Percentiles rank a stretch among this genome's conserved stretches.
Conservation (phyloP, 2,113 vertebrate genomes). For the Laterallus jamaicensis region DNA sequence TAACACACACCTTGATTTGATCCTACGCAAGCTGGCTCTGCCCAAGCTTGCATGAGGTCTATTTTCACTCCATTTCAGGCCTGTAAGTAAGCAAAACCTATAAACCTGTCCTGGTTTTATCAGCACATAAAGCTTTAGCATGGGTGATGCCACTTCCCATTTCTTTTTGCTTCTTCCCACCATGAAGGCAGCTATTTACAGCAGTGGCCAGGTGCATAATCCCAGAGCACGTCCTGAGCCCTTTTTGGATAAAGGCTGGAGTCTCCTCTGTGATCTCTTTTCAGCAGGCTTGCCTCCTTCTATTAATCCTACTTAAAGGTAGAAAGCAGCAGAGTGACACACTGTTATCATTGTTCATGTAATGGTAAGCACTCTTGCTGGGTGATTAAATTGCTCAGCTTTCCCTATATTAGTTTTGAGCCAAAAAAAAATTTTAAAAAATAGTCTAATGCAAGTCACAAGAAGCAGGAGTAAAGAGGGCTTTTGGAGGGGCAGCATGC, state of each 20-base stretch:
- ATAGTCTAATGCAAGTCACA: neutral
- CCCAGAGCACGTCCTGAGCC: neutral
- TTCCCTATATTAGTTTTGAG: neutral
- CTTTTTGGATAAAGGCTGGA: neutral
- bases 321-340: neutral
- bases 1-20: fast-evolving
- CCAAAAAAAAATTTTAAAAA: neutral
- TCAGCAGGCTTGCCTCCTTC: neutral
- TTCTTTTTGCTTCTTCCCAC: neutral
- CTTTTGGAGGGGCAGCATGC: neutral
- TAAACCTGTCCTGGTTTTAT: neutral
- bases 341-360: neutral
- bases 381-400: neutral
- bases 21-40: neutral
- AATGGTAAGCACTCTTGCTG: neutral
- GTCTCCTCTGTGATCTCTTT: neutral
- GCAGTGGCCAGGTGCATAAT: fast-evolving
- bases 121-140: neutral
- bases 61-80: neutral
- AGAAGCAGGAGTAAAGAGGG: neutral
- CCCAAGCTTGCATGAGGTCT: fast-evolving
- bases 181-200: neutral
- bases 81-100: neutral
- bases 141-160: neutral
- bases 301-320: neutral